Conservation (phyloP, 2,888 invertebrate genomes). For the Coelogynopora nodosa region DNA sequence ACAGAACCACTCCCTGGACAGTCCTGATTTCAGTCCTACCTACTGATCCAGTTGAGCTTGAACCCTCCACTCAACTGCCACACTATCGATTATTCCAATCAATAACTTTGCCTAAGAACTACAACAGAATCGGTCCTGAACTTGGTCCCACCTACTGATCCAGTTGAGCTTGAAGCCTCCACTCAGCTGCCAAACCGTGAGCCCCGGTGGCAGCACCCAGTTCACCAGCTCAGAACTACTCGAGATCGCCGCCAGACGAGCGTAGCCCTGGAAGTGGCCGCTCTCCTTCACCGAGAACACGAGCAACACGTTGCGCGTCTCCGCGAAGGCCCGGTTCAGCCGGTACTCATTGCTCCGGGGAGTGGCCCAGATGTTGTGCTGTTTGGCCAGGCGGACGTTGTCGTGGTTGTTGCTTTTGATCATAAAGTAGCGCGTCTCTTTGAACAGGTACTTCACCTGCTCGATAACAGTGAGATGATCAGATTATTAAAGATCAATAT, state of each 20-base stretch:
- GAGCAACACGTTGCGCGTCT: conserved; percentile 84
- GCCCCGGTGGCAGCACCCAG: conserved; percentile 88
- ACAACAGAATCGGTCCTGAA: too few relatives aligned
- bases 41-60: too few relatives aligned
- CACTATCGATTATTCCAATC: too few relatives aligned
- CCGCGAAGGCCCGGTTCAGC: conserved; percentile 82
- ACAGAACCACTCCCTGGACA: too few relatives aligned
- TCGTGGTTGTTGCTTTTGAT: conserved; percentile 97
- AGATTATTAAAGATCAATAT: too few relatives aligned
- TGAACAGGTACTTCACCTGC: conserved; percentile 67
- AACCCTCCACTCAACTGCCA: too few relatives aligned
- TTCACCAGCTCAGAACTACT: conserved; percentile 73
- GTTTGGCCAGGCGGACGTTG: conserved; percentile 87
- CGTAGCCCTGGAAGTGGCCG: conserved; percentile 83
- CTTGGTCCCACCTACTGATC: conserved; percentile 77
- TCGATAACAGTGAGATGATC: too few relatives aligned
- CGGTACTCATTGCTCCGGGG: conserved; percentile 92
- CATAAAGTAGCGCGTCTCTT: conserved; percentile 86
- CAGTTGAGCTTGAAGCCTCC: conserved; percentile 94
- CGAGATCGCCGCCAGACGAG: conserved; percentile 80
- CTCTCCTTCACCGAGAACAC: conserved; percentile 97
- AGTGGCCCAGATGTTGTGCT: conserved; percentile 89
- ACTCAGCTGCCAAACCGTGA: conserved; percentile 84
- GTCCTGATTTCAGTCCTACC: too few relatives aligned
- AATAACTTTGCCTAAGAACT: too few relatives aligned